Conservation (phyloP, 1,140 invertebrate species). For the Ephestia elutella region DNA sequence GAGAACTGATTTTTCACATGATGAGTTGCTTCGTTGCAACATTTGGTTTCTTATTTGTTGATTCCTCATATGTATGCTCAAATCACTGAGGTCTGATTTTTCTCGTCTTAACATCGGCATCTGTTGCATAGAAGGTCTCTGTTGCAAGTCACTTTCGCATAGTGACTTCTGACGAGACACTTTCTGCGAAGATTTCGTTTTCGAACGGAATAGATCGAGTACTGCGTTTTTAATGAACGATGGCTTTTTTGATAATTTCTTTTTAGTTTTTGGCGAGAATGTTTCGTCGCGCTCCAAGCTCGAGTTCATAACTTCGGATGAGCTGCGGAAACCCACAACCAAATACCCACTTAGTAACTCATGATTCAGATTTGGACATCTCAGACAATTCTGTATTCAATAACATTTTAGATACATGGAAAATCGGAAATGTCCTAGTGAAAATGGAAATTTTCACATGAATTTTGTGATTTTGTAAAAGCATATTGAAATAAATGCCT, state of each 20-base stretch:
- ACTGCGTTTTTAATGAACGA: conserved; percentile 74
- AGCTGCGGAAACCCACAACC: conserved; percentile 74
- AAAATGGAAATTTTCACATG: conserved; percentile 46
- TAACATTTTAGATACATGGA: conserved; percentile 29
- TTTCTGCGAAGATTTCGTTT: conserved; percentile 70
- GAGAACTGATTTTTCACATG: conserved; percentile 66
- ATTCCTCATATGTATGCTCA: conserved; percentile 57
- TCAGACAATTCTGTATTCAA: conserved; percentile 37
- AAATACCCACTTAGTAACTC: conserved; percentile 70
- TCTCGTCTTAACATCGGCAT: conserved; percentile 62
- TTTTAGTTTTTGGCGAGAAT: conserved; percentile 72
- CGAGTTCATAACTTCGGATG: conserved; percentile 68
- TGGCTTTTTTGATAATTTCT: conserved; percentile 74
- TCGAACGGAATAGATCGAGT: conserved; percentile 72
- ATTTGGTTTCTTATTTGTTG: conserved; percentile 65
- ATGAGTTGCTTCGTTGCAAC: conserved; percentile 70
- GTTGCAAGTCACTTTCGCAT: conserved; percentile 66
- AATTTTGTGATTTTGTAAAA: conserved; percentile 56
- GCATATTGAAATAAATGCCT: conserved; percentile 69
- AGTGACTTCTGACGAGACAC: conserved; percentile 69
- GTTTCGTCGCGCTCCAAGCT: conserved; percentile 67
- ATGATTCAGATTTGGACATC: conserved; percentile 40
- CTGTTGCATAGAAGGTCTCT: conserved; percentile 46
- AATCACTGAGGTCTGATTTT: conserved; percentile 61
- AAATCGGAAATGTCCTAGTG: conserved; percentile 47